Evolutionary conservation across 2,113 vertebrate genomes (phyloP), one percentile per base, ranked within the genome.

Genomic region (Nymphicus hollandicus): DNA sequence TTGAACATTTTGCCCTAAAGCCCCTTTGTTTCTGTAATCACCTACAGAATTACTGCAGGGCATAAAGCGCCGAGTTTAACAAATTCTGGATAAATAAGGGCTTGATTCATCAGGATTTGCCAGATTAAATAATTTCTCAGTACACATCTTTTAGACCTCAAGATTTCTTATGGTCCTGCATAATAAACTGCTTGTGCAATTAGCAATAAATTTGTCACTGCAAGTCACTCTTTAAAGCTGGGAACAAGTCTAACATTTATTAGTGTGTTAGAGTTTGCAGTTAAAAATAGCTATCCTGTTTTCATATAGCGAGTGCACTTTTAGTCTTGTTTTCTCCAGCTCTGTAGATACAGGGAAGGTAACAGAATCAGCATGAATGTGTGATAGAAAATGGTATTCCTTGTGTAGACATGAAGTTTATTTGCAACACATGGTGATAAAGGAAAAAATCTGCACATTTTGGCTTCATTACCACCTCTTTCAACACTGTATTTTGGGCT

Each of bases 261-360:
- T 82, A 78, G 68, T n/a, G 64, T 71, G 44, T 46, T 77, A 68
- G 80, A 84, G 27, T 79, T 78, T 86, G 47, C 82, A 79, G 80
- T 95, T 96, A 96, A 93, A 96, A 97, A 96, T 96, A 96, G 41
- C 52, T 73, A 41, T 78, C 60, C 68, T 88, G 88, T 93, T 94
- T 94, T 92, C 47, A 33, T n/a, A 72, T 7, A 56, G 69, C 1
- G 18, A n/a, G 22, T 61, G 60, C 19, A 15, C 56, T 93, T 95
- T 84, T 19, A 86, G 35, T 13, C 43, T 78, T 92, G 44, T 52
- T 92, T 88, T 86, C 65, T 84, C 27, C 68, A 84, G 35, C 55
- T 90, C 76, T 74, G 24, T 81, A 81, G 92, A 46, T 65, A 52
- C 8, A 69, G 39, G 15, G 23, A 68, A 79, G 61, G 82, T 81